These are phyloP conservation scores for Zalophus californianus DNA, from an alignment of 2,797 vertebrate species.

Conservation along the genomic window DNA sequence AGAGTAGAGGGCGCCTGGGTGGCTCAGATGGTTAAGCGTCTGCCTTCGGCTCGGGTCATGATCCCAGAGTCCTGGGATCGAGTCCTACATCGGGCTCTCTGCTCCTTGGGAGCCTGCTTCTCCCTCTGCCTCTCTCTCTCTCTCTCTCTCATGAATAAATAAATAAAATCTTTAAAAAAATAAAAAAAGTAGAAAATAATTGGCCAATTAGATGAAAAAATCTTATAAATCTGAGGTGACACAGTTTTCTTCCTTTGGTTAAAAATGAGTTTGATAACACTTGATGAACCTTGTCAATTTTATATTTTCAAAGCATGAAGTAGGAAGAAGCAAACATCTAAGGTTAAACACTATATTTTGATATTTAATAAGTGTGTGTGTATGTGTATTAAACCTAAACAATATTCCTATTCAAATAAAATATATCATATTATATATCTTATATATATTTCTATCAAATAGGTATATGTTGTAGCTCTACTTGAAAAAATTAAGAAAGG, in stretches of 20 bases:
- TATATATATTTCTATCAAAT: background rate
- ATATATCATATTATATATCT: background rate
- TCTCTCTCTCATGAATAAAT: no score
- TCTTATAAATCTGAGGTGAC: background rate
- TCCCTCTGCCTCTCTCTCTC: no score
- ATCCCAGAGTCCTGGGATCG: no score
- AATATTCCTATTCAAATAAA: background rate
- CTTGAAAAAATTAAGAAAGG: background rate
- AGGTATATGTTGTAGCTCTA: background rate
- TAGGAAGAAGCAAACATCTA: background rate
- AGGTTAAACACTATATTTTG: background rate
- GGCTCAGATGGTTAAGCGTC: no score
- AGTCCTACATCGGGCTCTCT: no score
- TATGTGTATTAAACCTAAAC: background rate
- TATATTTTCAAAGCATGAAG: background rate
- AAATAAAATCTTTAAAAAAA: no score
- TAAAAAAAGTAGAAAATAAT: background rate
- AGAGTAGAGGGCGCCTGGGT: no score
- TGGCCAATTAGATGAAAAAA: slow-evolving; percentile 15
- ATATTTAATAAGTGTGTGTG: background rate
- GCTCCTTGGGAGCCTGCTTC: no score
- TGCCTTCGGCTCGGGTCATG: no score
- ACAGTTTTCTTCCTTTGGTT: background rate
- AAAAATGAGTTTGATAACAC: background rate
- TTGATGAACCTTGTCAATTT: background rate